Base-by-base conservation (phyloP, 2,888 invertebrate species). In the Augochlorella aurata region DNA sequence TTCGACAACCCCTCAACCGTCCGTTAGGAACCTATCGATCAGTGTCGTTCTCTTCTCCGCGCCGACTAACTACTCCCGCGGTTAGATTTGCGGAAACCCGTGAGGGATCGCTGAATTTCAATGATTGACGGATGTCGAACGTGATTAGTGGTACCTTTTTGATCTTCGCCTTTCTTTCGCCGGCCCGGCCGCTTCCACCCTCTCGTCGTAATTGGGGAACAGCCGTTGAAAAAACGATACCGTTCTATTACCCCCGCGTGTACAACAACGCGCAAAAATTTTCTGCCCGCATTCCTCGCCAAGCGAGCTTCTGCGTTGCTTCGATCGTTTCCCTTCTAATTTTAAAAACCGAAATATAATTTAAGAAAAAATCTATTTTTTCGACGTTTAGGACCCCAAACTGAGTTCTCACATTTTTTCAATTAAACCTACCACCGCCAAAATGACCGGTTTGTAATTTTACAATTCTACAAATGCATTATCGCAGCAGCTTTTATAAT, bases 21-120 rank as follows among this genome's bases (percentile, higher is more conserved):
- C 86, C 84, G 85, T 90, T 87, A 87, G 87, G 86, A 87, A 85
- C 83, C 92, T 90, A 93, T 93, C 92, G 91, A 93, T 93, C 93
- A 92, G 87, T 89, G 88, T 91, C 90, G 82, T 70, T 82, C 77
- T 79, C 76, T 70, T 61, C 73, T 72, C 61, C 74, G 80, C 71
- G 79, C 70, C 85, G 80, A 77, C 74, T 81, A 80, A 79, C 83
- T 84, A 81, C 83, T 82, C 77, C 78, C 79, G 79, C 83, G 80
- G 84, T 83, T 83, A 83, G 84, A 84, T 84, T 84, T 84, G 84
- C 76, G 81, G 85, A 84, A 83, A 84, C 69, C 81, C 81, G 70
- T 72, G 75, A 73, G 75, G 83, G 76, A 81, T 79, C 79, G 79
- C 65, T 84, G 80, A 84, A 84, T 84, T 84, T 84, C 84, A 84